Conservation (phyloP, 2,888 invertebrate species). For the Caenorhabditis angaria region DNA sequence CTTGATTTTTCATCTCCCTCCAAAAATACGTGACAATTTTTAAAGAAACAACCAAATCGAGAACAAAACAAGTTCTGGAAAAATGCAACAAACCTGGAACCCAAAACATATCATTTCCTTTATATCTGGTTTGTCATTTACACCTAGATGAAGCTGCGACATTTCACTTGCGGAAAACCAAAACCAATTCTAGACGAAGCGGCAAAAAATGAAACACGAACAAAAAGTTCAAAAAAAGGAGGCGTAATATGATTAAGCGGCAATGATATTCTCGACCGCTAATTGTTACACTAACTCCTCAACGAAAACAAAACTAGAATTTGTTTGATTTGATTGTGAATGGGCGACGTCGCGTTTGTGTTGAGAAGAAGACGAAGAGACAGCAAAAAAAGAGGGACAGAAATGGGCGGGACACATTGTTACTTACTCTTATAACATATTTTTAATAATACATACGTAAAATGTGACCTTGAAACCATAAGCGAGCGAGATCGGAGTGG, state of each 20-base stretch:
- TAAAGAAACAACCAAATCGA: neutral
- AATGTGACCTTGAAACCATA: too few relatives aligned
- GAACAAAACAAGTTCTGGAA: neutral
- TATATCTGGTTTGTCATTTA: slow-evolving; percentile 31
- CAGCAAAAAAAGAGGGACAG: neutral
- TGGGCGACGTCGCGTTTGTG: neutral
- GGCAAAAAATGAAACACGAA: too few relatives aligned
- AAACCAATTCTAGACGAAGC: too few relatives aligned
- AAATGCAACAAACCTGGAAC: slow-evolving; percentile 25
- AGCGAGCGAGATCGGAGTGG: too few relatives aligned
- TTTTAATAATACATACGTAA: too few relatives aligned
- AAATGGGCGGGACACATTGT: neutral
- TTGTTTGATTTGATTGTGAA: neutral
- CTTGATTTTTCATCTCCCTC: too few relatives aligned
- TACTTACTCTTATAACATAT: too few relatives aligned
- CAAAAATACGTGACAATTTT: too few relatives aligned
- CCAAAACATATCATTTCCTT: slow-evolving; percentile 32
- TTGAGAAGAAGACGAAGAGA: neutral
- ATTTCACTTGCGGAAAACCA: slow-evolving; percentile 4
- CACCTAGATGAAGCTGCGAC: slow-evolving; percentile 38
- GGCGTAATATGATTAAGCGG: neutral
- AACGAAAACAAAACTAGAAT: neutral
- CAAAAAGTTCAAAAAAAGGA: neutral
- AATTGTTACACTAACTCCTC: neutral
- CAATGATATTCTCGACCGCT: slow-evolving; percentile 2